Evolutionary conservation across 2,888 invertebrate species (phyloP).

Genomic region (Drosophila subquinaria): DNA sequence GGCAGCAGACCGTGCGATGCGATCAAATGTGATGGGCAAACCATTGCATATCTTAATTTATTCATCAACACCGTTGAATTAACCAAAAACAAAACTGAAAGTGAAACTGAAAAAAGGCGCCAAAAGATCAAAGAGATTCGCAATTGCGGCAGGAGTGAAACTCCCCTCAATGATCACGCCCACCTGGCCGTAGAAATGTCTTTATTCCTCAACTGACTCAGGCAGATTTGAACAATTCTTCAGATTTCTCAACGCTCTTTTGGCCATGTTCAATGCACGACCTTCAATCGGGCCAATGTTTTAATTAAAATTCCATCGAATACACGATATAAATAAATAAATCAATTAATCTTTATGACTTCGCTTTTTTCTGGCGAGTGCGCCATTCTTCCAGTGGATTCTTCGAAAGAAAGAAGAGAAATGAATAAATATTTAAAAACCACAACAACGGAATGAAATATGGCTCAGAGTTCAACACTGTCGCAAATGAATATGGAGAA

Average conservation of each 20-base stretch:
- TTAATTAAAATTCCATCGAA: constrained; percentile 70
- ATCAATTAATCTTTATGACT: constrained; percentile 67
- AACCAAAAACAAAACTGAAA: constrained; percentile 8
- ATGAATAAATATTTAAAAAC: not conserved
- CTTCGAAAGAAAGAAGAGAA: constrained; percentile 4
- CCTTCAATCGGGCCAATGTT: constrained; percentile 59
- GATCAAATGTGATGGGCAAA: constrained; percentile 1
- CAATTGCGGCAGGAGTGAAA: constrained; percentile 37
- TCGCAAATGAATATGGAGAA: not conserved
- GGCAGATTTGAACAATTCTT: not conserved
- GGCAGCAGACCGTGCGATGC: constrained; percentile 34
- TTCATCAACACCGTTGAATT: constrained; percentile 53
- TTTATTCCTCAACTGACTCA: not conserved
- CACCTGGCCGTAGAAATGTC: constrained; percentile 37
- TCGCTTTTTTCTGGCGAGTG: constrained; percentile 21
- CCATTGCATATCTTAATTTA: constrained; percentile 63
- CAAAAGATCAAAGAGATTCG: constrained; percentile 65
- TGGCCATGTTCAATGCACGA: constrained; percentile 39
- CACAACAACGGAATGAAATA: not conserved
- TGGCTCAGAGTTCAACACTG: not conserved
- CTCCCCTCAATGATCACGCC: constrained; percentile 36
- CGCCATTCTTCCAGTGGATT: constrained; percentile 13
- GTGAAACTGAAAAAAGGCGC: constrained; percentile 21
- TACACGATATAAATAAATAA: constrained; percentile 45
- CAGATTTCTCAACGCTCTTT: not conserved